Evolutionary conservation across 1,140 invertebrate species (phyloP), one percentile per base, ranked within the genome.

Genomic region (Drosophila asahinai): DNA sequence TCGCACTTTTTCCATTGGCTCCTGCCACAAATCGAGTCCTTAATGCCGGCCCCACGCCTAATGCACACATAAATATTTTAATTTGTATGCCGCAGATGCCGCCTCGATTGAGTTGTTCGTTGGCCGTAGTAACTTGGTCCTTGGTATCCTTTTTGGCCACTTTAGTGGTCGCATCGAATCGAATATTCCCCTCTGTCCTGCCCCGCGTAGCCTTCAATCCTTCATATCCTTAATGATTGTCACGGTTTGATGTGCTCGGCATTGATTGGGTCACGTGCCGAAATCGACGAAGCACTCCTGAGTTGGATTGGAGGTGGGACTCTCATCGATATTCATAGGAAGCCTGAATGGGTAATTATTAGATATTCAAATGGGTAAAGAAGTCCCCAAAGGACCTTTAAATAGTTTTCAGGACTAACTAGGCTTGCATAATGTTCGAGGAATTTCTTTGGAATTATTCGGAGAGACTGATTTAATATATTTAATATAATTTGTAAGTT

Each of bases 51-150:
- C 61, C 72, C 73, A 54, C 57, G 42, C 75, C 75, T 65, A 65
- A 75, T 63, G 68, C 71, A 70, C 80, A 66, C 66, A 73, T 57
- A 86, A 86, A 80, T 81, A 89, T 83, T 83, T 87, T 71, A 87
- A 89, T 87, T 87, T 89, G 77, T 89, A 83, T 89, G 84, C 86
- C 81, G 45, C 83, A 89, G 77, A 87, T 87, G 83, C 79, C 77
- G 66, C 45, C 65, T 59, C 65, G 48, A 89, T 87, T 74, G 68
- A 87, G 84, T 77, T 83, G 77, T 22, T 22, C 19, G 19, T 22
- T 22, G 19, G 19, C 19, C 19, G 19, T 22, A 22, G 19, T 22
- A 2, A 2, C 19, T 22, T 22, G 19, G 19, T 22, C 19, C 19
- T 49, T 67, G 25, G 49, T 76, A 73, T 43, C 57, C 72, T 52